These are phyloP conservation scores for Zaprionus lineosus DNA, from an alignment of 2,888 invertebrate genomes.

Conservation along the genomic window DNA sequence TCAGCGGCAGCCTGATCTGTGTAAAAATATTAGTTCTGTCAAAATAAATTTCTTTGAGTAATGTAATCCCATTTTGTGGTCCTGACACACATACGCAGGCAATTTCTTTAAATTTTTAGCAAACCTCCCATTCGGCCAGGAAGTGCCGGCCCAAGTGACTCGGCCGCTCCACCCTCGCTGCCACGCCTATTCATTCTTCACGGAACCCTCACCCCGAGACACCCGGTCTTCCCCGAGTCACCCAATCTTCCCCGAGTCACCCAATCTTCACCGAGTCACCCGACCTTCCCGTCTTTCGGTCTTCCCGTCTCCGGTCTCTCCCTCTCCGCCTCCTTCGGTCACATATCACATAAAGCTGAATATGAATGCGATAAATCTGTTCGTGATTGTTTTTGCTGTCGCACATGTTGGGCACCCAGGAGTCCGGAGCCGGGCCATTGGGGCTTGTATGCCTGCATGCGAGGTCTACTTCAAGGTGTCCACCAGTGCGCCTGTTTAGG, in stretches of 20 bases:
- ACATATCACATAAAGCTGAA: constrained; percentile 75
- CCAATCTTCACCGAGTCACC: constrained; percentile 41
- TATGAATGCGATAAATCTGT: constrained; percentile 81
- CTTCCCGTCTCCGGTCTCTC: constrained; percentile 39
- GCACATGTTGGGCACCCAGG: constrained; percentile 48
- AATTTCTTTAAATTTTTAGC: constrained; percentile 43
- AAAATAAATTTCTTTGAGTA: constrained; percentile 82
- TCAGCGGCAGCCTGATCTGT: constrained; percentile 63
- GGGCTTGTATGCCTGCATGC: constrained; percentile 2
- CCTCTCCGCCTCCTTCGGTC: constrained; percentile 41
- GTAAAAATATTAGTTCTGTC: constrained; percentile 81
- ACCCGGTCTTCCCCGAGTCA: too few relatives aligned
- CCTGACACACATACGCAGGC: constrained; percentile 63
- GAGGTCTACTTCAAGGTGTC: constrained; percentile 54
- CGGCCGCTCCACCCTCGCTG: constrained; percentile 25
- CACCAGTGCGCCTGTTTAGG: constrained; percentile 39
- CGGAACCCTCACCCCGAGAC: constrained; percentile 3
- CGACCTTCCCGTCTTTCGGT: constrained; percentile 25
- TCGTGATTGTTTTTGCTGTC: constrained; percentile 80
- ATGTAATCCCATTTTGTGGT: constrained; percentile 81
- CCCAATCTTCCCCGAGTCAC: too few relatives aligned
- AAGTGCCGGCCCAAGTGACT: constrained; percentile 33
- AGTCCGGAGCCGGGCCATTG: neutral
- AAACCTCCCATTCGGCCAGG: constrained; percentile 5
- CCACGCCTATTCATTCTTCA: constrained; percentile 42